Evolutionary conservation across 2,797 vertebrate genomes (phyloP).

Genomic region (Halcyon smyrnensis): DNA sequence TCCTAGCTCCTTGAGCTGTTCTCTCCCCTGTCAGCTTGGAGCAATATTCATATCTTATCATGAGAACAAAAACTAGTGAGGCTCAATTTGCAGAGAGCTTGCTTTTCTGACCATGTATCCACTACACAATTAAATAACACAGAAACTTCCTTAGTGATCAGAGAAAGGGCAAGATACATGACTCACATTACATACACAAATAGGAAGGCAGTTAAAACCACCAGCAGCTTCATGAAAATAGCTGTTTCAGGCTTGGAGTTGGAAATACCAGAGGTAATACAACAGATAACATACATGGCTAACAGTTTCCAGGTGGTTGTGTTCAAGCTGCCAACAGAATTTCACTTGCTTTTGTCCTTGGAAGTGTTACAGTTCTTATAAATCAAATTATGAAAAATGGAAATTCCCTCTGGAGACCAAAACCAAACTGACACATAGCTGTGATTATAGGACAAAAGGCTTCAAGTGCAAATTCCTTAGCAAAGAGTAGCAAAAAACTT

Average conservation of each 20-base stretch:
- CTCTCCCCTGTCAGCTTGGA: background rate
- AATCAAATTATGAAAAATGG: background rate
- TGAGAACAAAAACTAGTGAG: background rate
- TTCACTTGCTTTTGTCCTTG: background rate
- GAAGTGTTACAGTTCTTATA: background rate
- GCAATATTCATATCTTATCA: background rate
- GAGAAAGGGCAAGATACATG: background rate
- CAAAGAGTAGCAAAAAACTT: background rate
- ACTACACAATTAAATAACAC: background rate
- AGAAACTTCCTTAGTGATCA: background rate
- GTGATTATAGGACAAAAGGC: background rate
- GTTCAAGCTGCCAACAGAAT: background rate
- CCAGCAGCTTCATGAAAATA: background rate
- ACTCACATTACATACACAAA: slow-evolving; percentile 36
- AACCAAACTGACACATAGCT: background rate
- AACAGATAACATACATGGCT: background rate
- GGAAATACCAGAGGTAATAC: background rate
- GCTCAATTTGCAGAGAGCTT: background rate
- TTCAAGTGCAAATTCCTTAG: background rate
- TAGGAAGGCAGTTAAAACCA: background rate
- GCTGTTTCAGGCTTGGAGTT: background rate
- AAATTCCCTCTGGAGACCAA: background rate
- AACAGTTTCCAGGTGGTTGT: background rate
- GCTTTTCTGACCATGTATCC: background rate
- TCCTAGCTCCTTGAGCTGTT: background rate